Conservation (phyloP, 2,888 invertebrate genomes). For the Melangyna quadrimaculata region DNA sequence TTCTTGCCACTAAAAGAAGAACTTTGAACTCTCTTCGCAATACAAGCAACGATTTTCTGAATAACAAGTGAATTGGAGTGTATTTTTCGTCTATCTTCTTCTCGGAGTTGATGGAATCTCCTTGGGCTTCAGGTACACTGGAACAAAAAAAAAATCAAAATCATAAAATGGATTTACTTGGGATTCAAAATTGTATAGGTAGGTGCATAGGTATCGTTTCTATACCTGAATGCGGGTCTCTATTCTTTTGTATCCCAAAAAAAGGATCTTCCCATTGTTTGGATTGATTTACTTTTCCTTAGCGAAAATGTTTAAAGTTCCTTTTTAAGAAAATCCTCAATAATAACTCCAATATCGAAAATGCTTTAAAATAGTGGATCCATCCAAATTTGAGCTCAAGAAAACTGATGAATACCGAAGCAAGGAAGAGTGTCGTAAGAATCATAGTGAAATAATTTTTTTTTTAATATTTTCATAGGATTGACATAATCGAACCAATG, state of each 20-base stretch:
- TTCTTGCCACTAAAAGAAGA: no score
- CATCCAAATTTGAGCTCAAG: not conserved
- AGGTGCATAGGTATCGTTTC: not conserved
- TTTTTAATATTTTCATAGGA: slow-evolving; percentile 44
- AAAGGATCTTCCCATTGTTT: slow-evolving; percentile 61
- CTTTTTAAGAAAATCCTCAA: slow-evolving; percentile 40
- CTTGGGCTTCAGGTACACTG: not conserved
- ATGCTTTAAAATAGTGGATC: not conserved
- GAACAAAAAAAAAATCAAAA: not conserved
- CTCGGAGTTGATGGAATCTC: slow-evolving; percentile 19
- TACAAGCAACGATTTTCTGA: no score
- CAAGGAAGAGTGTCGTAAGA: slow-evolving; percentile 32
- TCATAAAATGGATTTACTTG: slow-evolving; percentile 23
- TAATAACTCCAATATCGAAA: slow-evolving; percentile 17
- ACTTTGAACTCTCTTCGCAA: no score
- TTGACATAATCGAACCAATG: slow-evolving; percentile 45
- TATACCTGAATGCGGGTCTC: slow-evolving; percentile 15
- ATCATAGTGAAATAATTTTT: slow-evolving; percentile 22
- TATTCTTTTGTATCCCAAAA: slow-evolving; percentile 43
- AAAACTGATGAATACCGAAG: not conserved
- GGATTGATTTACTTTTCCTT: slow-evolving; percentile 52
- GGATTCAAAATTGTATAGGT: not conserved
- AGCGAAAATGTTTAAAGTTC: slow-evolving; percentile 23
- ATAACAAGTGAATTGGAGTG: slow-evolving; percentile 42
- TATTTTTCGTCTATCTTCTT: slow-evolving; percentile 24